Percentiles rank a stretch among this genome's conserved stretches.
Conservation (phyloP, 1,140 invertebrate genomes). For the Cotesia glomerata region DNA sequence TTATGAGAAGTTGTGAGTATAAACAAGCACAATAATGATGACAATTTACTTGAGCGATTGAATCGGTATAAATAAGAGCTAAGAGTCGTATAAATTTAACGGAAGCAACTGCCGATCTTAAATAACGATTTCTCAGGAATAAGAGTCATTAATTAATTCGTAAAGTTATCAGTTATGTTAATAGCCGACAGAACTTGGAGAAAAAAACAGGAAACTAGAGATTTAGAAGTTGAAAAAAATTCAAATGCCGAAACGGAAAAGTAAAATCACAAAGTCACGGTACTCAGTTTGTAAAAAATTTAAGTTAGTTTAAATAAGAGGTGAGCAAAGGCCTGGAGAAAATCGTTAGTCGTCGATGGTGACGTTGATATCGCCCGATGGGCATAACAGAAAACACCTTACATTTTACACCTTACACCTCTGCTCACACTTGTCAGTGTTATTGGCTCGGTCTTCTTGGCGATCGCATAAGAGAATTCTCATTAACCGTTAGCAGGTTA, state of each 20-base stretch:
- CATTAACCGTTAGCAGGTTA: slow-evolving; percentile 24
- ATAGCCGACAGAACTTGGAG: not conserved
- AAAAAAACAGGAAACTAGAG: too few relatives aligned
- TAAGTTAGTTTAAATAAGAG: too few relatives aligned
- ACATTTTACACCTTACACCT: not conserved
- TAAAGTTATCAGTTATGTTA: not conserved
- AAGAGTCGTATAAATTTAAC: not conserved
- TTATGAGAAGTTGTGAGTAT: too few relatives aligned
- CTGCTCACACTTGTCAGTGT: not conserved
- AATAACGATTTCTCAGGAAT: slow-evolving; percentile 25
- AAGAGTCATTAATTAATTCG: slow-evolving; percentile 17
- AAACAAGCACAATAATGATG: too few relatives aligned
- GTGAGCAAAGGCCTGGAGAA: too few relatives aligned
- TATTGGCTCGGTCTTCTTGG: not conserved
- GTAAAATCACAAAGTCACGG: too few relatives aligned
- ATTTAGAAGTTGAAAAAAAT: too few relatives aligned
- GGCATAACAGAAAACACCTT: too few relatives aligned
- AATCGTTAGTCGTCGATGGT: too few relatives aligned
- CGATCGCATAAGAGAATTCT: not conserved
- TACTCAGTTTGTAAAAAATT: too few relatives aligned
- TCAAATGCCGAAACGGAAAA: too few relatives aligned
- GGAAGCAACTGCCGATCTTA: slow-evolving; percentile 11
- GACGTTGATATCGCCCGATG: too few relatives aligned
- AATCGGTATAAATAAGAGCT: slow-evolving; percentile 14
- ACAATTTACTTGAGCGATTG: not conserved